Evolutionary conservation across 2,113 vertebrate species (phyloP).

Genomic region (Eptesicus fuscus): DNA sequence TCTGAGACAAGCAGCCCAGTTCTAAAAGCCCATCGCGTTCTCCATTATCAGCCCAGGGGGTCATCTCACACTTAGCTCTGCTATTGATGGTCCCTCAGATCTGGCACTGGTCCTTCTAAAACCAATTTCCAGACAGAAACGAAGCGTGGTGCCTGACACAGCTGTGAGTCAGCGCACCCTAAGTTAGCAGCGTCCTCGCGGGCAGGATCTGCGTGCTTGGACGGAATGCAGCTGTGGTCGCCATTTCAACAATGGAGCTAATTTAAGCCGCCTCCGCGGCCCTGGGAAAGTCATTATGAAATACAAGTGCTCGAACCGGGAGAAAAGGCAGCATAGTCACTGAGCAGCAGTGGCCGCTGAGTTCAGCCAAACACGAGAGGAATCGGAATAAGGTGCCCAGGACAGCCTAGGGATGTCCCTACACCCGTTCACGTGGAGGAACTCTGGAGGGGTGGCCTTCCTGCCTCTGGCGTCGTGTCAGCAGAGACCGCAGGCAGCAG

Average conservation of each 20-base stretch:
- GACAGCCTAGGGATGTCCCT: neutral
- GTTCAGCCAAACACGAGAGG: neutral
- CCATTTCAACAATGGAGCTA: conserved; percentile 47
- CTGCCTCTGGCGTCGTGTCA: neutral
- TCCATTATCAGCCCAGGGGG: neutral
- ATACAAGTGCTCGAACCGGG: neutral
- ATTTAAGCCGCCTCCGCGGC: conserved; percentile 12
- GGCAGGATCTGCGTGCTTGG: neutral
- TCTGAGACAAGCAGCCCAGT: neutral
- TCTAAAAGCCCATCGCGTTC: neutral
- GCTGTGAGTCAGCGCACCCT: neutral
- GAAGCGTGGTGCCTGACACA: neutral
- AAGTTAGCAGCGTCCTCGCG: neutral
- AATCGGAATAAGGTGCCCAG: neutral
- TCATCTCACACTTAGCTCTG: neutral
- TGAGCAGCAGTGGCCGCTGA: neutral
- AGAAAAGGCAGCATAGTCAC: neutral
- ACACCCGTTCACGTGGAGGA: neutral
- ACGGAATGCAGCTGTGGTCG: conserved; percentile 26
- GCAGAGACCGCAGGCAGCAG: neutral
- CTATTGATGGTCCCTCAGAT: neutral
- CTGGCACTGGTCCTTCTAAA: neutral
- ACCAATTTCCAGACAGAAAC: neutral
- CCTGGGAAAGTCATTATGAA: neutral
- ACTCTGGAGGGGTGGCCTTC: neutral